Conservation (phyloP, 2,113 vertebrate species). For the Barbus barbus region DNA sequence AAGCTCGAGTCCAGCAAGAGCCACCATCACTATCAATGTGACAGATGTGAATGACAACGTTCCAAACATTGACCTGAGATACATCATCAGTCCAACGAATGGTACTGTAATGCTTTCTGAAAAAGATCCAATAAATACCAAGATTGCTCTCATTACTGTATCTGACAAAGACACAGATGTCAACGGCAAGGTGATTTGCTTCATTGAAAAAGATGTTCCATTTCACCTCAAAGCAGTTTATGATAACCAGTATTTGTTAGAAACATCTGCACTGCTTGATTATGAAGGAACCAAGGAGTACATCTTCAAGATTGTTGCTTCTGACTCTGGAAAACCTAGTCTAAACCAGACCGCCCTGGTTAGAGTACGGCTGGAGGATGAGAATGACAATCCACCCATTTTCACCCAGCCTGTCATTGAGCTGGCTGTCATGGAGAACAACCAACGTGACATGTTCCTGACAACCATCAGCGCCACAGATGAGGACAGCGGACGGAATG, state of each 20-base stretch:
- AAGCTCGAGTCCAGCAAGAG: slow-evolving; percentile 92
- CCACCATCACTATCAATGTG: slow-evolving; percentile 94
- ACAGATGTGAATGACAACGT: slow-evolving; percentile 99
- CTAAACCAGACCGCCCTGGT: slow-evolving; percentile 97
- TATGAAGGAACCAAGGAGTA: slow-evolving; percentile 99
- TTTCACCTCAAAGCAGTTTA: slow-evolving; percentile 98
- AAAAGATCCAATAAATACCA: slow-evolving; percentile 97
- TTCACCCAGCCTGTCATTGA: slow-evolving; percentile 99
- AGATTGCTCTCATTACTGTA: slow-evolving; percentile 97
- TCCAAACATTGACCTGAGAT: slow-evolving; percentile 97
- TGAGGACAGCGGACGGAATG: slow-evolving; percentile 97
- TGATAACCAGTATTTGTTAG: slow-evolving; percentile 97
- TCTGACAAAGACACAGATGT: slow-evolving; percentile 99
- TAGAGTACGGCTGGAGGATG: slow-evolving; percentile 94
- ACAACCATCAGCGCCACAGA: slow-evolving; percentile 96
- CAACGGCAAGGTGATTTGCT: slow-evolving; percentile 99
- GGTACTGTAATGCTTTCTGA: slow-evolving; percentile 98
- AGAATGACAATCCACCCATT: slow-evolving; percentile 98
- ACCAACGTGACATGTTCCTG: slow-evolving; percentile 95
- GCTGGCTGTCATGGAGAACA: slow-evolving; percentile 97
- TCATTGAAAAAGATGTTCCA: slow-evolving; percentile 97
- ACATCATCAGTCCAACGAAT: slow-evolving; percentile 98
- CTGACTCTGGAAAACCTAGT: slow-evolving; percentile 96
- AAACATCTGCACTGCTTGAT: slow-evolving; percentile 95
- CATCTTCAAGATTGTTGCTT: slow-evolving; percentile 98